Evolutionary conservation across 2,113 vertebrate species (phyloP), one percentile per base, ranked within the genome.

Genomic region (Petromus typicus): DNA sequence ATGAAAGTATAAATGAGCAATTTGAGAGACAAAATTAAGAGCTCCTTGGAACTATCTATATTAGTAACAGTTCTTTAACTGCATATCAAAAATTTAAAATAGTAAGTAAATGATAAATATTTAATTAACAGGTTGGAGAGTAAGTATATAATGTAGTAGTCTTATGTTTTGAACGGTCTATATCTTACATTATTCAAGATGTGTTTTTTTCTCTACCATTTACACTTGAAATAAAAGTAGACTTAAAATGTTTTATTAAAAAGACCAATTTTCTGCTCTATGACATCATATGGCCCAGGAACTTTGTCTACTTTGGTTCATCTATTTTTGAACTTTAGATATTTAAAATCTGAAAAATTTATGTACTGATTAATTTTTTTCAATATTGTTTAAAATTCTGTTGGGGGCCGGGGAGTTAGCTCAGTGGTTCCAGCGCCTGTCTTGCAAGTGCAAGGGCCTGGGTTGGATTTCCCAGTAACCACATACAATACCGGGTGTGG

Each of bases 171-270:
- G 13, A 84, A 43, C 69, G 14, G 30, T 59, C 69, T 83, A 75
- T 64, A 92, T 86, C 14, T 64, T 84, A 73, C 40, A 48, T 78
- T 18, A 51, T 82, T 18, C 22, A 92, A 79, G 37, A 57, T 51
- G 6, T 86, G 32, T 86, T 85, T 94, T 79, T 76, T 37, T 18
- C 34, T 51, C 22, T 43, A 51, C 30, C 59, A 81, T 59, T 92
- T 90, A n/a, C 84, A 90, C 56, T 59, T 91, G 22, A 94, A 94
- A 90, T 82, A 57, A 95, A 95, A 95, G 57, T 67, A 90, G 56
- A 20, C 40, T 90, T 34, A 87, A 56, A n/a, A 45, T 76, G 22
- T 57, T 73, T 87, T 90, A 86, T 66, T 83, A 57, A 83, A 95
- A 96, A n/a, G n/a, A 7, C 56, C 96, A 95, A 84, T 34, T 91